Percentiles rank a stretch among this genome's conserved stretches.
Evolutionary conservation across 2,888 invertebrate genomes (phyloP).

Genomic region (Apamea sordens): DNA sequence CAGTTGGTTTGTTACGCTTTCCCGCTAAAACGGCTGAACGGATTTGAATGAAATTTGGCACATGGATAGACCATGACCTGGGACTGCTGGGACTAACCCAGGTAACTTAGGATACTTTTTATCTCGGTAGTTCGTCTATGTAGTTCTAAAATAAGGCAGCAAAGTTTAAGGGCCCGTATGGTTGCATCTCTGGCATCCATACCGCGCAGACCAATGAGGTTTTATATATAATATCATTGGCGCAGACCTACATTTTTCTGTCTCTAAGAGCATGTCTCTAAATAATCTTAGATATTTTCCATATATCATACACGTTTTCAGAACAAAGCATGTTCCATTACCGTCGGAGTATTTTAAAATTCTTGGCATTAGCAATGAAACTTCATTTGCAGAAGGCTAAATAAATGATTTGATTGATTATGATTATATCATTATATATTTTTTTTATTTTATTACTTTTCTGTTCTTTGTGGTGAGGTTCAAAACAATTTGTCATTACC

Average conservation of each 20-base stretch:
- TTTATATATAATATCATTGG: too few species aligned
- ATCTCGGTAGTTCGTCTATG: neutral
- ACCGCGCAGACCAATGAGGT: too few species aligned
- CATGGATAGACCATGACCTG: neutral
- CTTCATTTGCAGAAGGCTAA: slow-evolving; percentile 45
- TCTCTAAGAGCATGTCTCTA: neutral
- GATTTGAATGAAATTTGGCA: neutral
- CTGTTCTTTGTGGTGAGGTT: slow-evolving; percentile 45
- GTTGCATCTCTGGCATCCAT: neutral
- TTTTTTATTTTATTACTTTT: too few species aligned
- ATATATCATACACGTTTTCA: neutral
- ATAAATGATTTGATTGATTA: too few species aligned
- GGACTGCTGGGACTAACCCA: neutral
- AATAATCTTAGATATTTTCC: neutral
- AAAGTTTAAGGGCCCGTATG: neutral
- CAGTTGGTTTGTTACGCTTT: neutral
- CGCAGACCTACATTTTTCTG: too few species aligned
- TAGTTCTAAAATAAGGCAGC: neutral
- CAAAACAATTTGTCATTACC: slow-evolving; percentile 42
- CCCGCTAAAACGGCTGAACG: neutral
- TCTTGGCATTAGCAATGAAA: slow-evolving; percentile 57
- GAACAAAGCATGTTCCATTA: slow-evolving; percentile 18
- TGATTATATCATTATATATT: too few species aligned
- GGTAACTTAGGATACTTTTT: neutral
- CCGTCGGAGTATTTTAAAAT: slow-evolving; percentile 30